These are phyloP conservation scores for Polydrusus pterygomalis DNA, from an alignment of 2,888 invertebrate genomes.

Conservation along the genomic window DNA sequence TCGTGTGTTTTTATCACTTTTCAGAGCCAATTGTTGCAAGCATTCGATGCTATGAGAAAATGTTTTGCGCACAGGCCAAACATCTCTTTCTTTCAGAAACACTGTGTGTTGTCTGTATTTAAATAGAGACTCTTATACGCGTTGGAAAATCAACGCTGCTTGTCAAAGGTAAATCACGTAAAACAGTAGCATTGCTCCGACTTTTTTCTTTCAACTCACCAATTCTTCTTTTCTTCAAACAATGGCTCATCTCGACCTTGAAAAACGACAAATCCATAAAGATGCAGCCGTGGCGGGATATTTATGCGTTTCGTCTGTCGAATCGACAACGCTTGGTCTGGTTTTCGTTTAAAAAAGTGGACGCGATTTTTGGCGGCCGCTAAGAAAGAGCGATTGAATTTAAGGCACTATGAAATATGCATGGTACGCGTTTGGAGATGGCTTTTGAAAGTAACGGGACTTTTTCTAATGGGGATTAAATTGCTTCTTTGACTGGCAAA, in stretches of 20 bases:
- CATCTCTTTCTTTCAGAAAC: too few relatives aligned
- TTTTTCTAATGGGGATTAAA: slow-evolving; percentile 43
- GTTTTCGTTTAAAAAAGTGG: slow-evolving; percentile 52
- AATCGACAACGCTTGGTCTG: slow-evolving; percentile 44
- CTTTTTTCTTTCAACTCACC: slow-evolving; percentile 6
- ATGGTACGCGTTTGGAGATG: slow-evolving; percentile 52
- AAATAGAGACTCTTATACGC: too few relatives aligned
- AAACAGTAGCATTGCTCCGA: slow-evolving; percentile 9
- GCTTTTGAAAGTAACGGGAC: slow-evolving; percentile 45
- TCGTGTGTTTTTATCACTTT: too few relatives aligned
- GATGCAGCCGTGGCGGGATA: slow-evolving; percentile 49
- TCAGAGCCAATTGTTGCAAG: too few relatives aligned
- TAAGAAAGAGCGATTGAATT: slow-evolving; percentile 48
- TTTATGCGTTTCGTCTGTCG: slow-evolving; percentile 56
- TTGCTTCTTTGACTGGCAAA: too few relatives aligned
- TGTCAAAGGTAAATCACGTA: slow-evolving; percentile 15
- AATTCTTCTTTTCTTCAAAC: slow-evolving; percentile 35
- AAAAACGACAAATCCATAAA: slow-evolving; percentile 53
- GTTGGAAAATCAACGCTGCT: neutral
- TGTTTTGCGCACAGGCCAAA: too few relatives aligned
- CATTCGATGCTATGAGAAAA: too few relatives aligned
- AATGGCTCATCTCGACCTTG: slow-evolving; percentile 50
- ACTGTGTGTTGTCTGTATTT: too few relatives aligned
- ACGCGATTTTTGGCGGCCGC: slow-evolving; percentile 52
- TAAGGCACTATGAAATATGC: slow-evolving; percentile 56